Percentiles rank a stretch among this genome's conserved stretches.
Conservation (phyloP, 1,140 invertebrate genomes). For the Neuroterus valhalla region DNA sequence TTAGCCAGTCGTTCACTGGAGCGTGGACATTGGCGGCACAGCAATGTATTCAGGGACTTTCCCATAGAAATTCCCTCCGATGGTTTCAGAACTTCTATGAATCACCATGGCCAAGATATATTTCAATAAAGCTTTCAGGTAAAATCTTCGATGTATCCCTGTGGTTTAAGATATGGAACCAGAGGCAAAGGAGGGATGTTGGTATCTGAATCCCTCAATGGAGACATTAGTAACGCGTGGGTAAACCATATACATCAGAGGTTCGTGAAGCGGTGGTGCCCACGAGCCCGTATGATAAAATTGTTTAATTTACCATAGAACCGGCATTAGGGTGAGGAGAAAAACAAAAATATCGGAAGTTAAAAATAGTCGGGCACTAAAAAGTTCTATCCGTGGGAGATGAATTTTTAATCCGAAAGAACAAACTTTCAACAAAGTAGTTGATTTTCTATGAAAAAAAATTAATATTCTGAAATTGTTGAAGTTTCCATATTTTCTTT, state of each 20-base stretch:
- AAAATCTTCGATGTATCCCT: constrained; percentile 20
- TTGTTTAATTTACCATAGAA: constrained; percentile 28
- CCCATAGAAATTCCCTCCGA: constrained; percentile 1
- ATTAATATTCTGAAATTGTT: too few species aligned
- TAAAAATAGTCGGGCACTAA: too few species aligned
- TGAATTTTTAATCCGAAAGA: too few species aligned
- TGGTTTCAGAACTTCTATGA: background rate
- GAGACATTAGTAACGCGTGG: constrained; percentile 27
- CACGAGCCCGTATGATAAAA: constrained; percentile 23
- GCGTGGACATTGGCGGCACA: constrained; percentile 6
- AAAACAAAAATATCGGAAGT: too few species aligned
- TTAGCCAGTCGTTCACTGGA: constrained; percentile 1
- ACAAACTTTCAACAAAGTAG: too few species aligned
- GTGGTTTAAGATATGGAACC: constrained; percentile 7
- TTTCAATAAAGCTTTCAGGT: constrained; percentile 28
- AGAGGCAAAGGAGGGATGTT: background rate
- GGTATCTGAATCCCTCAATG: constrained; percentile 17
- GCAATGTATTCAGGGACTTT: constrained; percentile 7
- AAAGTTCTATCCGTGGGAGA: too few species aligned
- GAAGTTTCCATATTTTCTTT: too few species aligned
- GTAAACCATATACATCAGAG: constrained; percentile 11
- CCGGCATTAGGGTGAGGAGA: too few species aligned
- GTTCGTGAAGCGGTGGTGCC: background rate
- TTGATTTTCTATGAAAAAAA: too few species aligned
- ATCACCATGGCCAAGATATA: background rate